Base-by-base conservation (phyloP, 2,797 vertebrate genomes). In the Tarsius wallacei region DNA sequence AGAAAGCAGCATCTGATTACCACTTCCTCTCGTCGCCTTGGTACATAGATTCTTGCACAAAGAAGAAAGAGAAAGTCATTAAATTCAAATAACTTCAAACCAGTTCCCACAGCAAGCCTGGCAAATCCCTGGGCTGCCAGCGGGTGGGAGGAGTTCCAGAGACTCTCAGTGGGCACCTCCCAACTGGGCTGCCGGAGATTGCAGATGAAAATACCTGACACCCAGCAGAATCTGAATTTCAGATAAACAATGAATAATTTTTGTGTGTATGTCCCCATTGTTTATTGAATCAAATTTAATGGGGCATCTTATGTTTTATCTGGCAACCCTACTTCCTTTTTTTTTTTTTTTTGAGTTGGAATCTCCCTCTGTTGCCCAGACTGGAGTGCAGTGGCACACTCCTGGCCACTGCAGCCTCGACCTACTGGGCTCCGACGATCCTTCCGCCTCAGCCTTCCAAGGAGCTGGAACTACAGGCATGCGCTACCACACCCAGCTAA, bases 1-100 rank as follows among this genome's bases (percentile, higher is more conserved):
- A 95, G 96, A 97, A 97, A 94, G 87, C 85, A 96, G 74, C n/a
- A 53, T 83, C 87, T 24, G 47, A 53, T 95, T 61, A 84, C 84
- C 88, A 71, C 64, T 92, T 68, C 70, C 85, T 92, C 61, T 42
- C 16, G 31, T 68, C 16, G 19, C 81, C 80, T 63, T 63, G 81
- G 26, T 87, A 66, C 92, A 71, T 80, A 4, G 66, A 84, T 90
- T 94, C 64, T 64, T 87, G 63, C 47, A 89, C 76, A 87, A 90
- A 94, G 36, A 57, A 95, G 66, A 42, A 42, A 83, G 82, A 63
- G 66, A 57, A 94, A 47, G 89, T 96, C 59, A 92, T 68, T 33
- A 22, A 31, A 89, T 71, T 33, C 64, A 81, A 89, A 81, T 77
- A 94, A 82, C 86, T 94, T 86, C 64, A n/a, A 82, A 59, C 68